A percentile compares a stretch with the other conserved stretches of the same genome.
Evolutionary conservation across 2,888 invertebrate genomes (phyloP).

Genomic region (Hartigia nigra): DNA sequence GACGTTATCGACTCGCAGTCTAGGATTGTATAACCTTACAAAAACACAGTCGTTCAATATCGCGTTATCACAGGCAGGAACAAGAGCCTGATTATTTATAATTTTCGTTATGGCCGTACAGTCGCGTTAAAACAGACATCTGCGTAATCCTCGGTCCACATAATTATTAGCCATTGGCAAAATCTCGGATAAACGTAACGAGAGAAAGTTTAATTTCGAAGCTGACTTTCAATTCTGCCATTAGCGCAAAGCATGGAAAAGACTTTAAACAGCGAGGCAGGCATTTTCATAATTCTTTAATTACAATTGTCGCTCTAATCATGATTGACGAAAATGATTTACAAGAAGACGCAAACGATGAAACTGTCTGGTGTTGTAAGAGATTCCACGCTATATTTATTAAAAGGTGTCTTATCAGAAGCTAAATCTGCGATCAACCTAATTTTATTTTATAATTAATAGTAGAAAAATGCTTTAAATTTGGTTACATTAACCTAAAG

Average conservation of each 20-base stretch:
- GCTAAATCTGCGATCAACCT: background rate
- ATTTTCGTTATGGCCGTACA: background rate
- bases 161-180: background rate
- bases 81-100: background rate
- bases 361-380: background rate
- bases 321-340: background rate
- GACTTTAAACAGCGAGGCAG: background rate
- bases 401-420: background rate
- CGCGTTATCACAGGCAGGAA: background rate
- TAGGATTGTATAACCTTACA: background rate
- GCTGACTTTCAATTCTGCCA: background rate
- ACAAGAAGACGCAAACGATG: background rate
- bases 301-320: background rate
- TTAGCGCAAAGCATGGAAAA: background rate
- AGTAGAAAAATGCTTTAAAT: background rate
- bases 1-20: background rate
- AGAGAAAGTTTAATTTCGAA: background rate
- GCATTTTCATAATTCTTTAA: background rate
- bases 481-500: background rate
- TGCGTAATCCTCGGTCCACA: background rate
- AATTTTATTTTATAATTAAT: background rate
- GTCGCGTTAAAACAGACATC: background rate
- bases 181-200: background rate
- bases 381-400: background rate
- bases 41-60: background rate